These are phyloP conservation scores for Oreocharis arfaki DNA, from an alignment of 2,113 vertebrate species.

Conservation along the genomic window DNA sequence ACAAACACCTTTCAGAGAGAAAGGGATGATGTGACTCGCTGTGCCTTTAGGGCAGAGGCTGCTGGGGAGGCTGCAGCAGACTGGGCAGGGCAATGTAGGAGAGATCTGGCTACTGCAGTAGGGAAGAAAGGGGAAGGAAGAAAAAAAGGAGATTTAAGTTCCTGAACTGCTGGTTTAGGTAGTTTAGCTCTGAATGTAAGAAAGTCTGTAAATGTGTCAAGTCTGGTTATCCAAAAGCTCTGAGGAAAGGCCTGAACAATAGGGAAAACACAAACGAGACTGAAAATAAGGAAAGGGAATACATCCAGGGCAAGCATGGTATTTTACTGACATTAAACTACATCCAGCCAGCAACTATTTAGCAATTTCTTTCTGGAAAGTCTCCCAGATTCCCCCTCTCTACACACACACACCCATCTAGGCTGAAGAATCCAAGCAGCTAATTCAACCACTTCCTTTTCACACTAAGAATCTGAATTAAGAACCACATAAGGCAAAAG, in stretches of 20 bases:
- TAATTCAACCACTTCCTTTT: slow-evolving; percentile 16
- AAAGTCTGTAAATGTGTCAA: neutral
- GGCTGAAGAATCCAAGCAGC: neutral
- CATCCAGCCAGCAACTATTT: slow-evolving; percentile 36
- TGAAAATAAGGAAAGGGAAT: slow-evolving; percentile 1
- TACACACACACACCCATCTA: neutral
- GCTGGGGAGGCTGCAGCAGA: neutral
- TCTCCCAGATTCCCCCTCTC: neutral
- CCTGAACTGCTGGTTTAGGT: neutral
- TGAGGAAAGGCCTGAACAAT: slow-evolving; percentile 1
- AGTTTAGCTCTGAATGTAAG: neutral
- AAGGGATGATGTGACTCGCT: neutral
- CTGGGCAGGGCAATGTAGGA: neutral
- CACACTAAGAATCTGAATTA: neutral
- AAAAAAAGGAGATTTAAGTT: neutral
- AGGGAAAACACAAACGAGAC: neutral
- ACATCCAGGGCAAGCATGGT: neutral
- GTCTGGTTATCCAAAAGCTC: neutral
- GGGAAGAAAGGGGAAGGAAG: neutral
- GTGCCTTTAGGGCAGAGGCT: neutral
- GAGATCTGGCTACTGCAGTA: neutral
- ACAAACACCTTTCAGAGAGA: neutral
- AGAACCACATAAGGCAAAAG: neutral
- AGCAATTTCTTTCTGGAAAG: slow-evolving; percentile 41
- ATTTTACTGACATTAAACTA: slow-evolving; percentile 35